A percentile compares a stretch with the other conserved stretches of the same genome.
These are phyloP conservation scores for Sebastiscus albofasciatus DNA, from an alignment of 2,797 vertebrate species.

Conservation along the genomic window DNA sequence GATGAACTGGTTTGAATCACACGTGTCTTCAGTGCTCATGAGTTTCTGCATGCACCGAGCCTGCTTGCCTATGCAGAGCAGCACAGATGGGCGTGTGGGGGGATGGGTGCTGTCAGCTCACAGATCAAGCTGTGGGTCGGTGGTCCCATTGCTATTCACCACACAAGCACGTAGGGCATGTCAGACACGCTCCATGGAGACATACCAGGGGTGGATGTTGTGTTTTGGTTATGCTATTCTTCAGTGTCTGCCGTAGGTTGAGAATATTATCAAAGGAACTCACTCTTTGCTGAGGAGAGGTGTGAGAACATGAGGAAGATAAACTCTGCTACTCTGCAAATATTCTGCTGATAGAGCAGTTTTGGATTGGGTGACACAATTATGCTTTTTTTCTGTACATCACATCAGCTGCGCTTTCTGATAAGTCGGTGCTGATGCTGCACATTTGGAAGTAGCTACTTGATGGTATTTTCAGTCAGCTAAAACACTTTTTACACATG, in stretches of 20 bases:
- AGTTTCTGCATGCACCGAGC: conserved; percentile 52
- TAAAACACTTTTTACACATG: not conserved
- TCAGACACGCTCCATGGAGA: conserved; percentile 74
- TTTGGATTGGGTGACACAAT: conserved; percentile 8
- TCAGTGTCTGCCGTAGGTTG: not conserved
- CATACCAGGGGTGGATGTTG: conserved; percentile 54
- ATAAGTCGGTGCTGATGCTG: conserved; percentile 8
- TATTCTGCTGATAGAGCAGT: conserved; percentile 10
- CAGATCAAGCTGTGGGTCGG: conserved; percentile 79
- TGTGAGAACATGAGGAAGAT: not conserved
- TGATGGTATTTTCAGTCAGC: not conserved
- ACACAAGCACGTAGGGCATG: conserved; percentile 77
- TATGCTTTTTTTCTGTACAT: conserved; percentile 5
- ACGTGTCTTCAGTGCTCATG: conserved; percentile 37
- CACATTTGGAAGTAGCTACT: not conserved
- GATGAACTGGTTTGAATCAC: conserved; percentile 35
- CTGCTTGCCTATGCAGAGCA: conserved; percentile 75
- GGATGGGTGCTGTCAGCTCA: conserved; percentile 81
- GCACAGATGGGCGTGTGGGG: conserved; percentile 80
- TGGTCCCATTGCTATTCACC: conserved; percentile 80
- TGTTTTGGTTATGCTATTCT: conserved; percentile 41
- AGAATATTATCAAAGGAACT: conserved; percentile 1
- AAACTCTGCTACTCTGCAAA: conserved; percentile 23
- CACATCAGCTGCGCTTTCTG: conserved; percentile 11
- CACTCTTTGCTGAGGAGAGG: not conserved